Evolutionary conservation across 2,888 invertebrate species (phyloP).

Genomic region (Tortricodes alternella): DNA sequence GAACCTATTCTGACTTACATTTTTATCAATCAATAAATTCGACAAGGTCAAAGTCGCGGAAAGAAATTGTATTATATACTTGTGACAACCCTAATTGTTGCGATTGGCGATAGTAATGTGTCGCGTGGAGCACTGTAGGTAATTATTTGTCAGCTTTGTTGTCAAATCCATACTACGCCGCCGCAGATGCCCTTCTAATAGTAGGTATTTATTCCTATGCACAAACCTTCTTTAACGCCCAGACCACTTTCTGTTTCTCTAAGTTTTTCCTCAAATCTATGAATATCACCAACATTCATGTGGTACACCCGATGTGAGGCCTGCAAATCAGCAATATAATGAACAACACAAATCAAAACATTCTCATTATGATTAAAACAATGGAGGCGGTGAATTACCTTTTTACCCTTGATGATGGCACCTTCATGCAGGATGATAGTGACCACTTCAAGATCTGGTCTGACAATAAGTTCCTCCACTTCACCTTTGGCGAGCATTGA

Average conservation of each 20-base stretch:
- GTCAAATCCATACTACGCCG: no score
- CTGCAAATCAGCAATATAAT: conserved; percentile 54
- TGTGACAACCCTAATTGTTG: no score
- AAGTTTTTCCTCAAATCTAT: conserved; percentile 94
- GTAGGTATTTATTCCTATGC: no score
- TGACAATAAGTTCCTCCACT: conserved; percentile 92
- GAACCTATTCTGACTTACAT: no score
- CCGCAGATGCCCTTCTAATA: no score
- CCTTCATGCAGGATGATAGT: conserved; percentile 93
- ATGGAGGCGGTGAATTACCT: conserved; percentile 59
- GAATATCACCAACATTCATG: conserved; percentile 93
- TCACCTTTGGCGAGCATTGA: conserved; percentile 97
- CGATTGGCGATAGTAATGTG: no score
- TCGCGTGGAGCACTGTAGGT: no score
- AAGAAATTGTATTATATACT: no score
- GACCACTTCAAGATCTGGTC: conserved; percentile 92
- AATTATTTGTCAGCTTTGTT: no score
- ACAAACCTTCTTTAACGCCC: conserved; percentile 88
- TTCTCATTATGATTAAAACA: no score
- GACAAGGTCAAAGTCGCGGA: no score
- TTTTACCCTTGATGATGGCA: conserved; percentile 92
- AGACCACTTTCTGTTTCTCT: conserved; percentile 91
- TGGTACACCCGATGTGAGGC: conserved; percentile 87
- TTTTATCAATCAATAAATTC: no score
- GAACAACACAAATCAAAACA: background rate